Evolutionary conservation across 2,113 vertebrate species (phyloP).

Genomic region (Gallinago media): DNA sequence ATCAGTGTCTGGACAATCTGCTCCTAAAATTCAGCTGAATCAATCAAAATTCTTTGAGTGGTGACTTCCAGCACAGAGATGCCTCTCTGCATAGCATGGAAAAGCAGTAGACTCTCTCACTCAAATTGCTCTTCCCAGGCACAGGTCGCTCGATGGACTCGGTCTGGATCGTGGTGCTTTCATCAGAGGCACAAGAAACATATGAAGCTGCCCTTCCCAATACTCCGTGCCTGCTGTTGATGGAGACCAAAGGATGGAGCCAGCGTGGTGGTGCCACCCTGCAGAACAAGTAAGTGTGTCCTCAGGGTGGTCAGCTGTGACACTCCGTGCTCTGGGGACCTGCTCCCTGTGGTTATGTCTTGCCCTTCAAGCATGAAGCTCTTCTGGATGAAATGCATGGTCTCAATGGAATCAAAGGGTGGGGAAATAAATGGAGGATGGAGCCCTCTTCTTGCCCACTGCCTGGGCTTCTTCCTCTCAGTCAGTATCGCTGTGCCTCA

Average conservation of each 20-base stretch:
- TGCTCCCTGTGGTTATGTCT: accelerated
- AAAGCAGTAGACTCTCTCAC: neutral
- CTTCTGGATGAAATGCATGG: neutral
- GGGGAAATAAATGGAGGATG: neutral
- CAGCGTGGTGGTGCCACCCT: neutral
- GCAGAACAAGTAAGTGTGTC: neutral
- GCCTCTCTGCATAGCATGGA: accelerated
- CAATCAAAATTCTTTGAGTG: neutral
- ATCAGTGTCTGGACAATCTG: neutral
- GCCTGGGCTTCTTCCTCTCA: neutral
- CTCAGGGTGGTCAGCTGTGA: neutral
- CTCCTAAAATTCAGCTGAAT: neutral
- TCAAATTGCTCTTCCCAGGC: neutral
- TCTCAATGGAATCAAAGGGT: neutral
- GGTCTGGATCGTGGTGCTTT: neutral
- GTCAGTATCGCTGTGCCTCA: neutral
- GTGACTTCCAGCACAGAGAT: neutral
- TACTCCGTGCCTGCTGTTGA: accelerated
- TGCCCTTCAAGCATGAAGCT: neutral
- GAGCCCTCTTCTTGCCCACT: neutral
- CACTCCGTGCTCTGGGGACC: neutral
- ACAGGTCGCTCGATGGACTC: neutral
- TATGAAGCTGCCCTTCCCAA: neutral
- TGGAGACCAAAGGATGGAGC: neutral
- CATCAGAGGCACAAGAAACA: neutral